A percentile compares a stretch with the other conserved stretches of the same genome.
These are phyloP conservation scores for Blera fallax DNA, from an alignment of 2,888 invertebrate species.

Conservation along the genomic window DNA sequence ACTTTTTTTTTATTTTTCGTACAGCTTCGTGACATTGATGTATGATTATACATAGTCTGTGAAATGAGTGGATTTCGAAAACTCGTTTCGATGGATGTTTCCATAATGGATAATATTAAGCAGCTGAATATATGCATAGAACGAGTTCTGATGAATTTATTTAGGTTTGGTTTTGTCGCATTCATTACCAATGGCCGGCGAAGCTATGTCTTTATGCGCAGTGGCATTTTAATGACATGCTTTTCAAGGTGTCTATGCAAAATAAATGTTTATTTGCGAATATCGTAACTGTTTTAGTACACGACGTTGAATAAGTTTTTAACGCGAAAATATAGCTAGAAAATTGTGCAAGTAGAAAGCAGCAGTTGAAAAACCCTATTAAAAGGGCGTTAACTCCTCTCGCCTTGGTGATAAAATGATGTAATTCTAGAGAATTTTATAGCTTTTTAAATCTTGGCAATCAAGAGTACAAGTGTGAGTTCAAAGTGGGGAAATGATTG, in stretches of 20 bases:
- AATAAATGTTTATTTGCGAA: not conserved
- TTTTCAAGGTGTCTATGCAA: not conserved
- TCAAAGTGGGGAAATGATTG: too few species aligned
- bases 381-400: too few species aligned
- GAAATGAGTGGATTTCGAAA: slow-evolving; percentile 23
- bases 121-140: not conserved
- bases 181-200: not conserved
- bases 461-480: too few species aligned
- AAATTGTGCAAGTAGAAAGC: too few species aligned
- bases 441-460: too few species aligned
- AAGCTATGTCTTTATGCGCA: not conserved
- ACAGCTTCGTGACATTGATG: slow-evolving; percentile 15
- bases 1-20: not conserved
- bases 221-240: not conserved
- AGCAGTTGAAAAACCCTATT: too few species aligned
- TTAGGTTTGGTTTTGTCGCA: not conserved
- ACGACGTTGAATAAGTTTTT: too few species aligned
- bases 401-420: too few species aligned
- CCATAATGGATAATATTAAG: not conserved
- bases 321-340: too few species aligned
- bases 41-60: not conserved
- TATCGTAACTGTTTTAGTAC: not conserved
- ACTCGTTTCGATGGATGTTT: slow-evolving; percentile 23
- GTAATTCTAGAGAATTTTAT: too few species aligned
- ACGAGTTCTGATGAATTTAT: not conserved